Percentiles rank a stretch among this genome's conserved stretches.
Conservation (phyloP, 2,888 invertebrate species). For the Zeuzera pyrina region DNA sequence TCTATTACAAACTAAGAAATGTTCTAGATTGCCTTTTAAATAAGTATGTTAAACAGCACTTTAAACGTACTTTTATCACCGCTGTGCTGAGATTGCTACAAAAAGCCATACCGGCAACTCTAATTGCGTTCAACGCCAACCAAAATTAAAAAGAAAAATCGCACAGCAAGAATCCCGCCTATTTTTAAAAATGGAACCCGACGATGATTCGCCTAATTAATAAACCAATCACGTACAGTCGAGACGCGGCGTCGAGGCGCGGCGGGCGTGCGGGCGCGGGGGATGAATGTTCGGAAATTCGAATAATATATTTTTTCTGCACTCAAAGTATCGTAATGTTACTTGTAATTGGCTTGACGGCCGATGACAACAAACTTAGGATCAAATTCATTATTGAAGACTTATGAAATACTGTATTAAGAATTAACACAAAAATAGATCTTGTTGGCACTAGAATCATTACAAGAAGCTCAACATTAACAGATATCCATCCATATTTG, state of each 20-base stretch:
- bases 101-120: conserved; percentile 54
- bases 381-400: conserved; percentile 46
- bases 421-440: conserved; percentile 30
- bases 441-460: too few relatives aligned
- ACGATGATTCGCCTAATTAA: conserved; percentile 72
- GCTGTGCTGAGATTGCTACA: conserved; percentile 49
- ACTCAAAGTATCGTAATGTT: conserved; percentile 58
- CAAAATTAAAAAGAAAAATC: conserved; percentile 69
- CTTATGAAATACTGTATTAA: conserved; percentile 24
- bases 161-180: conserved; percentile 70
- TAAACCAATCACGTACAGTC: conserved; percentile 73
- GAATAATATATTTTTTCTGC: conserved; percentile 70
- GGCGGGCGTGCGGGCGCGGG: conserved; percentile 70
- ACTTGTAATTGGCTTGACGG: conserved; percentile 68
- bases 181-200: conserved; percentile 65
- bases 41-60: conserved; percentile 36
- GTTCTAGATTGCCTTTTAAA: conserved; percentile 29
- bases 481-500: too few relatives aligned
- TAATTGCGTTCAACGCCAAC: conserved; percentile 68
- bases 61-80: conserved; percentile 44
- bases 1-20: conserved; percentile 3
- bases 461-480: too few relatives aligned
- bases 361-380: conserved; percentile 50
- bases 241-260: conserved; percentile 70
- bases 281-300: conserved; percentile 69